Percentiles rank a stretch among this genome's conserved stretches.
phyloP scores from a whole-genome alignment of 1,140 invertebrate genomes.

The Antheraea mylitta region DNA sequence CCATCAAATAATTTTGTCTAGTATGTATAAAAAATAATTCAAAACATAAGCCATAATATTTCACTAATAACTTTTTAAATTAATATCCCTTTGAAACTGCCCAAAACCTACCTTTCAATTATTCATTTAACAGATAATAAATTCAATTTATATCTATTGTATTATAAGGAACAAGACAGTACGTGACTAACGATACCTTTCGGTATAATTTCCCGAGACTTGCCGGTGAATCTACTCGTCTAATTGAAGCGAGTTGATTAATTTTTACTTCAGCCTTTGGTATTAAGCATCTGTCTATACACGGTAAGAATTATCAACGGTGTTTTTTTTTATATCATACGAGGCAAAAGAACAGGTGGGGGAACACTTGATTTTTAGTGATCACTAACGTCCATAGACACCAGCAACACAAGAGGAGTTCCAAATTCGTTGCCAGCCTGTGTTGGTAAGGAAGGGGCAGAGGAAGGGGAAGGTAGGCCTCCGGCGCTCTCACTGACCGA shows the following conservation, averaged over 20 bases:
- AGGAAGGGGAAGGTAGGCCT: too few relatives aligned
- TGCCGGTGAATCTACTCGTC: not conserved
- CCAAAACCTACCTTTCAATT: not conserved
- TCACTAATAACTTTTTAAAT: not conserved
- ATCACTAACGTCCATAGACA: too few relatives aligned
- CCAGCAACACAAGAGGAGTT: too few relatives aligned
- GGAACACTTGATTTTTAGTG: too few relatives aligned
- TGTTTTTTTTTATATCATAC: too few relatives aligned
- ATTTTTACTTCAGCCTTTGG: not conserved
- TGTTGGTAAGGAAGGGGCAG: too few relatives aligned
- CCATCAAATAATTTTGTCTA: too few relatives aligned
- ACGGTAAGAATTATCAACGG: not conserved
- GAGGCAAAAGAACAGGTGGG: too few relatives aligned
- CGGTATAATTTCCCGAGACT: not conserved
- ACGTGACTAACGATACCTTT: not conserved
- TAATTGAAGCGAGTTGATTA: not conserved
- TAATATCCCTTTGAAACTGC: not conserved
- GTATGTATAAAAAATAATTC: not conserved
- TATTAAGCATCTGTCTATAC: not conserved
- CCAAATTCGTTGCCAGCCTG: too few relatives aligned
- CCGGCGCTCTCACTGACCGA: too few relatives aligned
- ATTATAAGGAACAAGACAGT: not conserved
- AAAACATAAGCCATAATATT: not conserved
- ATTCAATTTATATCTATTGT: not conserved
- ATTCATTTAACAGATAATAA: slow-evolving; percentile 5